Evolutionary conservation across 2,797 vertebrate genomes (phyloP), one percentile per base, ranked within the genome.

Genomic region (Pipistrellus pygmaeus): DNA sequence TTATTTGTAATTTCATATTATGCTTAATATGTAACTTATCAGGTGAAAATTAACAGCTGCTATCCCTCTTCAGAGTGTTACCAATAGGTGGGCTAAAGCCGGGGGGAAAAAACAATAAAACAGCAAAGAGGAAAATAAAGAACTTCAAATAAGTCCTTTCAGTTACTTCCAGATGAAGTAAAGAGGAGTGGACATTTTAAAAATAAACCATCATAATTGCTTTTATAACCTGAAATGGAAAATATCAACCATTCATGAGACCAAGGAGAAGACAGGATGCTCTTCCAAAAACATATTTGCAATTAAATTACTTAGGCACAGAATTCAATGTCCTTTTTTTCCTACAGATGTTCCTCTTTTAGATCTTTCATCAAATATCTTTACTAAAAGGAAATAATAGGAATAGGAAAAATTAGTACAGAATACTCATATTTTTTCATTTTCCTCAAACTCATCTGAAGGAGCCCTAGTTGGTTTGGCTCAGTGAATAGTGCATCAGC

Each of bases 191-290:
- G 90, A 64, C 57, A 20, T 94, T 51, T 85, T 90, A 88, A 30
- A 78, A 97, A 8, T 64, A n/a, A 96, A 83, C 86, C 27, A 97
- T 32, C 62, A 72, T 81, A 97, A 98, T 97, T 95, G 25, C 97
- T 97, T 95, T 75, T 38, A 78, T 96, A 97, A 96, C 35, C 78
- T 96, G 89, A 85, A 97, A 96, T 95, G 95, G 90, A 95, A 97
- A 97, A 96, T 97, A 68, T 73, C 95, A 98, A 75, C 83, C 96
- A 97, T 89, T 90, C 82, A 2, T 97, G 96, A 98, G 98, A 97
- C 97, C 95, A 96, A 98, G 93, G 62, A 71, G 87, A 97, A 97
- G 89, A 93, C 51, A 93, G 30, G 41, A 95, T 96, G 93, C 91
- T 98, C 96, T 95, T 97, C 93, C 91, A 95, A 96, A 88, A 96